Conservation (phyloP, 2,113 vertebrate genomes). For the Empidonax alnorum region DNA sequence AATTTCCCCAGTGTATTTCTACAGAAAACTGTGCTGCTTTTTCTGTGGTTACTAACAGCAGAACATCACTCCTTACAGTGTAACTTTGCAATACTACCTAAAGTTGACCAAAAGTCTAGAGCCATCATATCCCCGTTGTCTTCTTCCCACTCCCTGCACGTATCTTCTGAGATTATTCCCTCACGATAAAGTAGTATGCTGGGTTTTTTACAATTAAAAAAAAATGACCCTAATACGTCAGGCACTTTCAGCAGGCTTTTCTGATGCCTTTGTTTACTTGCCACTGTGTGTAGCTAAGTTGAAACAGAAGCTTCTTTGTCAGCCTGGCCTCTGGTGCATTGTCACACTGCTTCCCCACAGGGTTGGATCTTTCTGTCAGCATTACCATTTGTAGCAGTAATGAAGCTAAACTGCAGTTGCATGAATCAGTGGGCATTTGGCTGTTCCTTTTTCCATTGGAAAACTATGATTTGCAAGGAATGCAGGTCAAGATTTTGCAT, state of each 20-base stretch:
- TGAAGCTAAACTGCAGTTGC: background rate
- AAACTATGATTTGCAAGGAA: background rate
- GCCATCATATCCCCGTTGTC: rapidly evolving
- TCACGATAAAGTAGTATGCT: background rate
- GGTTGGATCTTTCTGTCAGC: background rate
- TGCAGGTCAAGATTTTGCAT: background rate
- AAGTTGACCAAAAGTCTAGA: background rate
- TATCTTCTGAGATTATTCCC: background rate
- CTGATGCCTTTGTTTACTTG: constrained; percentile 58
- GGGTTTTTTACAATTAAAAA: background rate
- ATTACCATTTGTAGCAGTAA: background rate
- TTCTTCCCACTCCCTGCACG: background rate
- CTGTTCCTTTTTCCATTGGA: background rate
- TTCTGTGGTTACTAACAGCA: background rate
- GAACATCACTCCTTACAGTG: background rate
- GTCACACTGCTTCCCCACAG: background rate
- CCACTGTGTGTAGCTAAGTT: constrained; percentile 37
- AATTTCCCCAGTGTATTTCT: background rate
- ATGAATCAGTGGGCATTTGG: background rate
- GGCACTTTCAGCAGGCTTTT: constrained; percentile 16
- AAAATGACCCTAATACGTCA: constrained; percentile 39
- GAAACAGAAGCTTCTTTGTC: constrained; percentile 62
- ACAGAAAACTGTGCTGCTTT: background rate
- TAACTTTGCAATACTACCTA: background rate
- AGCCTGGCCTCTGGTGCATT: constrained; percentile 15